These are phyloP conservation scores for Stegastes partitus DNA, from an alignment of 2,113 vertebrate species.

Conservation along the genomic window DNA sequence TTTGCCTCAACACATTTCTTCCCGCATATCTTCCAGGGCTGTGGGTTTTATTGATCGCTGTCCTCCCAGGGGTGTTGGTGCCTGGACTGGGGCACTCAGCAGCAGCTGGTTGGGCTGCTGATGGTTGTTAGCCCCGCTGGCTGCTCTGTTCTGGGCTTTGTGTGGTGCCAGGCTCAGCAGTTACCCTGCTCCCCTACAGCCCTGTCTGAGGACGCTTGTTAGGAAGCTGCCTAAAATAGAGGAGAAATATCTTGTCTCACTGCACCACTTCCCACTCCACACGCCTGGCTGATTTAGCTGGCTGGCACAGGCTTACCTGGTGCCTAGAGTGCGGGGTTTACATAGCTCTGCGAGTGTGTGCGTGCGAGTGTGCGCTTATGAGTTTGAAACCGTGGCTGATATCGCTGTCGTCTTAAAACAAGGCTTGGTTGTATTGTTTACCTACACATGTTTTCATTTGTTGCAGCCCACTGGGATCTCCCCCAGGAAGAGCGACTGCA, in stretches of 20 bases:
- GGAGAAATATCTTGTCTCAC: conserved; percentile 75
- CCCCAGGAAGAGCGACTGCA: conserved; percentile 28
- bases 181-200: conserved; percentile 75
- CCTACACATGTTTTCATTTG: conserved; percentile 59
- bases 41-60: conserved; percentile 81
- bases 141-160: conserved; percentile 75
- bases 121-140: conserved; percentile 81
- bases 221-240: conserved; percentile 81
- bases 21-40: conserved; percentile 73
- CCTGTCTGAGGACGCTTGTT: conserved; percentile 79
- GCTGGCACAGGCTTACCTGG: conserved; percentile 69
- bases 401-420: conserved; percentile 47
- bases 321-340: conserved; percentile 54
- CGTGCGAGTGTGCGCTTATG: conserved; percentile 30
- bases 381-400: conserved; percentile 41
- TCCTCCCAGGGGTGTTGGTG: conserved; percentile 75
- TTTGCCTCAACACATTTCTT: conserved; percentile 82
- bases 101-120: conserved; percentile 82
- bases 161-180: conserved; percentile 79
- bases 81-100: conserved; percentile 78
- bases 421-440: conserved; percentile 55
- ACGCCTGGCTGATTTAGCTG: conserved; percentile 75
- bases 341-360: conserved; percentile 23
- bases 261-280: conserved; percentile 74
- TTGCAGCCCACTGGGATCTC: conserved; percentile 50